These are phyloP conservation scores for Macrotus californicus DNA, from an alignment of 2,113 vertebrate species.

Conservation along the genomic window DNA sequence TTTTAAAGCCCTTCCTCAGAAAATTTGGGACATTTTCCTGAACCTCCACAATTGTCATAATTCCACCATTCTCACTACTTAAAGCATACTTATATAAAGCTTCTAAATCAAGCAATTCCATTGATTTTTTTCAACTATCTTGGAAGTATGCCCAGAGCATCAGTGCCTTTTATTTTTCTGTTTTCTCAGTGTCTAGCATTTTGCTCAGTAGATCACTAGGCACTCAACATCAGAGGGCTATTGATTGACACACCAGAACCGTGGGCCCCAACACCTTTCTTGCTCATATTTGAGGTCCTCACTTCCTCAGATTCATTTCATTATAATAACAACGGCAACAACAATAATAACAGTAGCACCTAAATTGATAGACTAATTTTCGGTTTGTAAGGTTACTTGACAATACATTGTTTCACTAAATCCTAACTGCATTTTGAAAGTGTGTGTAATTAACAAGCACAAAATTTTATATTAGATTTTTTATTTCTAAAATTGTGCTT, in stretches of 20 bases:
- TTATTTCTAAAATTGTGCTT: not conserved
- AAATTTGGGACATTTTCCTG: not conserved
- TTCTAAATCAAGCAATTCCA: not conserved
- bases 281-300: not conserved
- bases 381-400: not conserved
- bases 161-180: not conserved
- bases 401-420: not conserved
- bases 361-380: not conserved
- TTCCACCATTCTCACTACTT: not conserved
- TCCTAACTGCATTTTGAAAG: not conserved
- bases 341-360: not conserved
- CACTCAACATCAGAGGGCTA: not conserved
- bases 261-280: too few species aligned
- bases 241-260: not conserved
- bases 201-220: not conserved
- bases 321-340: not conserved
- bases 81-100: not conserved
- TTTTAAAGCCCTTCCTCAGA: not conserved
- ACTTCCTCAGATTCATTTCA: not conserved
- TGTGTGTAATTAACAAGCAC: not conserved
- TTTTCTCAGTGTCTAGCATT: not conserved
- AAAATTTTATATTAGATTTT: not conserved
- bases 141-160: not conserved
- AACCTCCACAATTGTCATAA: not conserved
- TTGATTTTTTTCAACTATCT: not conserved